phyloP scores from a whole-genome alignment of 2,113 vertebrate genomes.

The Forbesichthys papilliferus region DNA sequence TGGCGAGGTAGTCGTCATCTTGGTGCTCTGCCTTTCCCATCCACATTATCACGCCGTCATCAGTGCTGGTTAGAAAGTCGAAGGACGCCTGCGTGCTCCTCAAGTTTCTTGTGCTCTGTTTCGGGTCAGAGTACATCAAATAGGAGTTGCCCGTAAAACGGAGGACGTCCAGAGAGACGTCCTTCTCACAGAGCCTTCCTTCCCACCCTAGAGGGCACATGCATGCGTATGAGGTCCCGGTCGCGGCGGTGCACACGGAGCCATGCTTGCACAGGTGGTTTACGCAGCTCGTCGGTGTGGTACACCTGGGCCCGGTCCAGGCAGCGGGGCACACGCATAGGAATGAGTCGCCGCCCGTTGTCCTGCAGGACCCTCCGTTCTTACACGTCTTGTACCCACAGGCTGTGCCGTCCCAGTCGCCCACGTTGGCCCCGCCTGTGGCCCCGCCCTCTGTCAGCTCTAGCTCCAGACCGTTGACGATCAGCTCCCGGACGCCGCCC shows the following conservation, averaged over 20 bases:
- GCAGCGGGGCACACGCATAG: constrained; percentile 74
- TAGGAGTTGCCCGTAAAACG: constrained; percentile 81
- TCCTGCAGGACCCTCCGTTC: constrained; percentile 75
- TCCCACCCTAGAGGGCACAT: constrained; percentile 79
- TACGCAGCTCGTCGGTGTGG: constrained; percentile 74
- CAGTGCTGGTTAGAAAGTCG: constrained; percentile 74
- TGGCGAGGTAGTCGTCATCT: constrained; percentile 83
- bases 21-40: constrained; percentile 81
- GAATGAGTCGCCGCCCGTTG: constrained; percentile 58
- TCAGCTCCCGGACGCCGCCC: constrained; percentile 78
- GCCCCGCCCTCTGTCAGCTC: constrained; percentile 77
- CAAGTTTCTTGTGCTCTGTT: constrained; percentile 76
- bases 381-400: constrained; percentile 84
- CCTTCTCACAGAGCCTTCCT: constrained; percentile 75
- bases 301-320: constrained; percentile 78
- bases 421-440: constrained; percentile 79
- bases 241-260: constrained; percentile 70
- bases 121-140: constrained; percentile 79
- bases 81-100: constrained; percentile 76
- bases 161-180: constrained; percentile 68
- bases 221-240: constrained; percentile 74
- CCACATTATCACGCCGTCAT: constrained; percentile 80
- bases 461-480: constrained; percentile 79
- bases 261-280: constrained; percentile 72
- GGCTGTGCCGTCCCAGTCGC: constrained; percentile 84